Evolutionary conservation across 2,888 invertebrate genomes (phyloP), one percentile per base, ranked within the genome.

Genomic region (Meloe dianella): DNA sequence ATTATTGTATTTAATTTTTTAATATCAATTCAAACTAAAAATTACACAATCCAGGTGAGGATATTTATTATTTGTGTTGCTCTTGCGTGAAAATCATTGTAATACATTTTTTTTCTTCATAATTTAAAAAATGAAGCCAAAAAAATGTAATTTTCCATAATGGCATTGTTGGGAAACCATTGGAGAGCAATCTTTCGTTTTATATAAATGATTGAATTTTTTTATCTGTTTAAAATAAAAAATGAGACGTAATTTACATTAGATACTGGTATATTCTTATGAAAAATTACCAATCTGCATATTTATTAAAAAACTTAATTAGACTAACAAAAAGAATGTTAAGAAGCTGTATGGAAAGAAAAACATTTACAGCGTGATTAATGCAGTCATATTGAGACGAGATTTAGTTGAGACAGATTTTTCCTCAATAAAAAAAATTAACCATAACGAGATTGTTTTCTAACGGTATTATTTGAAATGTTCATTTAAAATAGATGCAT

Each of bases 241-340:
- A 54, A 54, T 24, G 24, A 27, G 6, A 14, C 6, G 54, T 7
- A 54, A 54, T 54, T 54, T 27, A 27, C 14, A 54, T 54, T 27
- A 54, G 54, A 54, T 27, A 24, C 54, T 27, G 27, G 14, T 54
- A 24, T 54, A 54, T 27, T 54, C n/a, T 54, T 54, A 24, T 54
- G 54, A 54, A 54, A 54, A 54, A 54, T 54, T 54, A 54, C 54
- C 54, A 54, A 54, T 54, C 54, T 54, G 54, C 54, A 54, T 54
- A 54, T 54, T 54, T 27, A 54, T 54, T 54, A 54, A 54, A 54
- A 54, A 54, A 27, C 54, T 54, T 54, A 54, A 54, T 54, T 54
- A 54, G 24, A 24, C 14, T 54, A 54, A 54, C 54, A 54, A 24
- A 54, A 41, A 41, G 12, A 24, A 27, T 54, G 54, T 54, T 54